phyloP scores from a whole-genome alignment of 1,140 invertebrate genomes.

The Anastrepha ludens region DNA sequence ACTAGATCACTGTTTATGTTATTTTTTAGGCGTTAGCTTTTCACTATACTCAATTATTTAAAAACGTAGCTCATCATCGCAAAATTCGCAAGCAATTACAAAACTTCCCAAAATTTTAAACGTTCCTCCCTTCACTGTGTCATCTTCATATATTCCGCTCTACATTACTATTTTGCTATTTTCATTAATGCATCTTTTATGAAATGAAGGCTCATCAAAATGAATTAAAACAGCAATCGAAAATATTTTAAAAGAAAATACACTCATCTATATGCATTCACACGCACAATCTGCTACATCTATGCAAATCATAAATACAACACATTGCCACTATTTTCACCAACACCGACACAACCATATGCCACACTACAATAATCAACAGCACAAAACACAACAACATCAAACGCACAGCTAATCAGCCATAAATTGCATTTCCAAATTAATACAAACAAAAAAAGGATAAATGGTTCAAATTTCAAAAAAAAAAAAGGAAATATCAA shows the following conservation, averaged over 20 bases:
- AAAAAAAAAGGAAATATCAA: not conserved
- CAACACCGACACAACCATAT: slow-evolving; percentile 28
- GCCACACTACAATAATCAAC: not conserved
- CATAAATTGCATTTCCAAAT: slow-evolving; percentile 15
- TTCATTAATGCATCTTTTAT: not conserved
- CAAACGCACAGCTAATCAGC: not conserved
- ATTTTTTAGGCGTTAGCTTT: too few relatives aligned
- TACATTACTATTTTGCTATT: not conserved
- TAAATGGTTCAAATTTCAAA: too few relatives aligned
- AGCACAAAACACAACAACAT: not conserved
- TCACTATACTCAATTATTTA: too few relatives aligned
- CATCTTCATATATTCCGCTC: not conserved
- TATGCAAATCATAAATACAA: not conserved
- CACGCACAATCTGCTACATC: not conserved
- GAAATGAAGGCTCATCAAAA: not conserved
- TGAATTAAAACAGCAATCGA: not conserved
- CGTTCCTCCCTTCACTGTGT: not conserved
- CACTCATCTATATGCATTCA: not conserved
- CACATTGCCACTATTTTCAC: not conserved
- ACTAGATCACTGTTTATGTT: too few relatives aligned
- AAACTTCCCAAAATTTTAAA: not conserved
- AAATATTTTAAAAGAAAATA: not conserved
- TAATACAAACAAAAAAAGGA: not conserved
- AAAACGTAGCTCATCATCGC: too few relatives aligned
- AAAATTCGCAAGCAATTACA: too few relatives aligned